phyloP scores from a whole-genome alignment of 2,797 vertebrate genomes.

The Chlorospingus flavigularis region DNA sequence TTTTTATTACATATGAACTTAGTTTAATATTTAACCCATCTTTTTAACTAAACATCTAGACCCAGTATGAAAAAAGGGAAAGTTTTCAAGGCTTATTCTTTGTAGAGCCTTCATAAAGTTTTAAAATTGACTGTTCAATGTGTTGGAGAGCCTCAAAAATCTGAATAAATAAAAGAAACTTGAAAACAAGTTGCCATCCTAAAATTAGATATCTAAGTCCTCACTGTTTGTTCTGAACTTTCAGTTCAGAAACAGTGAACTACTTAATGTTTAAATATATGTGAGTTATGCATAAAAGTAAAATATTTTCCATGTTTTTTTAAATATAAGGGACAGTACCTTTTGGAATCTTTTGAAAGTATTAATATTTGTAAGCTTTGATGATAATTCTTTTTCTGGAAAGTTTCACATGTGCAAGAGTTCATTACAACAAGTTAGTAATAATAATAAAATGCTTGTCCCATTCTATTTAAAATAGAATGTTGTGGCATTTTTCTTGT shows the following conservation, averaged over 20 bases:
- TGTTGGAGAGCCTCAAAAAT: neutral
- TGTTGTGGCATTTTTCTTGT: neutral
- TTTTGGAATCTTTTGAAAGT: neutral
- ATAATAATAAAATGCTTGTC: neutral
- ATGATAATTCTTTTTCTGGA: neutral
- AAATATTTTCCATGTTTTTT: neutral
- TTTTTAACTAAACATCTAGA: conserved; percentile 20
- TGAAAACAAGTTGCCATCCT: neutral
- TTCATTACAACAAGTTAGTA: neutral
- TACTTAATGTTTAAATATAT: neutral
- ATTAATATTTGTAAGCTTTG: neutral
- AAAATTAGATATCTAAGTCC: neutral
- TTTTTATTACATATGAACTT: conserved; percentile 8
- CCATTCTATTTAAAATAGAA: neutral
- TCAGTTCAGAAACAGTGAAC: neutral
- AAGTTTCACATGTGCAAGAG: neutral
- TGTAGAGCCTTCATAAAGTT: neutral
- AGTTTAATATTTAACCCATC: conserved; percentile 38
- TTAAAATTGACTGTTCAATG: neutral
- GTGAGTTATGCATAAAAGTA: neutral
- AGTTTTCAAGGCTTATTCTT: neutral
- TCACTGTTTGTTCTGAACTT: conserved; percentile 4
- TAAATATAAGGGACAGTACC: neutral
- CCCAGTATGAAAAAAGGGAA: neutral
- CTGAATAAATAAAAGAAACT: neutral